Evolutionary conservation across 1,140 invertebrate genomes (phyloP), one percentile per base, ranked within the genome.

Genomic region (Lepidurus couesii): DNA sequence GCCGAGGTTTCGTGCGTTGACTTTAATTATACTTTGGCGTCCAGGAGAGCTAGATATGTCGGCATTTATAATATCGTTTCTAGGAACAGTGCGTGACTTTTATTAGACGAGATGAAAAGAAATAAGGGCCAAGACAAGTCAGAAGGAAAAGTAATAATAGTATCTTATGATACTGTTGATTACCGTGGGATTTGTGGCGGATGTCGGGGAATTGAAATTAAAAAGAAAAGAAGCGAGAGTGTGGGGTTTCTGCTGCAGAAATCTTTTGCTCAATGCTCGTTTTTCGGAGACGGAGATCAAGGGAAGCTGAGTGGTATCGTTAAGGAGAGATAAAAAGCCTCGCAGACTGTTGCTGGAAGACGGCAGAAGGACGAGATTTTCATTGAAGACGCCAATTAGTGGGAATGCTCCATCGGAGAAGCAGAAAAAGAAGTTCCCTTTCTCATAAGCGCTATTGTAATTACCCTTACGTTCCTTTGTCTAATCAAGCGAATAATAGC

Each of bases 231-330:
- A 65, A 65, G 53, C 16, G 8, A 65, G n/a, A 21, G 53, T 65
- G 13, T 65, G 53, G 21, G 53, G 53, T n/a, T 16, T 65, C 13
- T 4, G 53, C 16, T 13, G 53, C 7, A 16, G 16, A 16, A 65
- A 65, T 65, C 53, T 21, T 65, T n/a, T 65, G 53, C 53, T 65
- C 21, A 10, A 65, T 1, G n/a, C 21, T 65, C 53, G 16, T 65
- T 65, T 65, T 65, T 4, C 16, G 53, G 53, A 13, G 53, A 65
- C 16, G 13, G 21, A 65, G 53, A 65, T 65, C 53, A 65, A 13
- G 53, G 45, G 53, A 65, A 65, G 53, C 53, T 65, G 53, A 65
- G 53, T 65, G 53, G 53, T 65, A 13, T 65, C 53, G 53, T 65
- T 65, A 9, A 65, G 53, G 53, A 65, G 8, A 65, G 7, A 65